Conservation (phyloP, 2,113 vertebrate genomes). For the Aleadryas rufinucha region DNA sequence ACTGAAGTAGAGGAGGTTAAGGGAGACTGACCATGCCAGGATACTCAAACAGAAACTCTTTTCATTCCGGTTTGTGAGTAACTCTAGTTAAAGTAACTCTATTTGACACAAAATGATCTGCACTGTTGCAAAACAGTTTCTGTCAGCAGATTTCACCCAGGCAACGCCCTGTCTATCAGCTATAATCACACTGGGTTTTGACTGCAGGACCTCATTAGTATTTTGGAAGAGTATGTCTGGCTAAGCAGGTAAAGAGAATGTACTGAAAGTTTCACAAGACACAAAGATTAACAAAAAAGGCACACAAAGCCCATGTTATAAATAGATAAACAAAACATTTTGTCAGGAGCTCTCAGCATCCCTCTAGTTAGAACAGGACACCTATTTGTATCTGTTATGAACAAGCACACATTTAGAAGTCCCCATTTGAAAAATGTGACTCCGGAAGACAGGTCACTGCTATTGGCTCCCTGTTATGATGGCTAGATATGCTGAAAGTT, state of each 20-base stretch:
- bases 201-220: not conserved
- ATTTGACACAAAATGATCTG: not conserved
- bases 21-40: not conserved
- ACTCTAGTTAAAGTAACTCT: not conserved
- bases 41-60: not conserved
- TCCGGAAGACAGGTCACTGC: not conserved
- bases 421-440: not conserved
- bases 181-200: not conserved
- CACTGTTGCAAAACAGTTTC: conserved; percentile 23
- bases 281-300: not conserved
- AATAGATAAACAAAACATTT: not conserved
- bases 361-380: not conserved
- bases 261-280: not conserved
- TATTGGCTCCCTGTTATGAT: not conserved
- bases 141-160: not conserved
- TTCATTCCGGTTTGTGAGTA: not conserved
- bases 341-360: not conserved
- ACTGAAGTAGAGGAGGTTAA: not conserved
- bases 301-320: not conserved
- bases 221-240: not conserved
- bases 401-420: not conserved
- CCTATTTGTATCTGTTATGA: not conserved
- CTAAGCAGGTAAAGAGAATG: not conserved
- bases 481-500: not conserved
- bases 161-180: not conserved